These are phyloP conservation scores for Holacanthus passer DNA, from an alignment of 2,113 vertebrate species.

Conservation along the genomic window DNA sequence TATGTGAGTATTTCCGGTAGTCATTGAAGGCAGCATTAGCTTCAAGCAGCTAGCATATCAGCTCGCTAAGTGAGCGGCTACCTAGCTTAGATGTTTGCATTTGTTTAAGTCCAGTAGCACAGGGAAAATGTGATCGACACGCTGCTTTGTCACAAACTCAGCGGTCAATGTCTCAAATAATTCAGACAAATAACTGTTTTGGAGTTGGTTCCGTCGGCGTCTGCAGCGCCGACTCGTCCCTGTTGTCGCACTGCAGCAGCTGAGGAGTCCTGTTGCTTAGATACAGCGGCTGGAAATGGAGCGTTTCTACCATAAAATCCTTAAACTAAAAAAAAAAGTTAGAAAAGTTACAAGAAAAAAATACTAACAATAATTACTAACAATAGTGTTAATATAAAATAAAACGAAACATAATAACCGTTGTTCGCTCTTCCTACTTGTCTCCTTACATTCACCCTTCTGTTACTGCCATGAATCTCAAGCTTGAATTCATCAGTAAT, in stretches of 20 bases:
- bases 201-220: background rate
- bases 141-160: background rate
- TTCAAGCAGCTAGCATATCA: background rate
- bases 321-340: background rate
- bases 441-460: no score
- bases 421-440: no score
- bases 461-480: no score
- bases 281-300: slow-evolving; percentile 43
- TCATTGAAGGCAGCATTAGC: slow-evolving; percentile 35
- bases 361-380: background rate
- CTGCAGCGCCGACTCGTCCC: slow-evolving; percentile 29
- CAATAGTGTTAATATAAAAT: background rate
- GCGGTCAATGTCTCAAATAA: accelerated
- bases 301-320: background rate
- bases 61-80: background rate
- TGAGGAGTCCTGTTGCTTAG: slow-evolving; percentile 76
- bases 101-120: no score
- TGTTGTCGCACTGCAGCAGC: slow-evolving; percentile 81
- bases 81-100: background rate
- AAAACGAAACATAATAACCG: background rate
- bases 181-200: background rate
- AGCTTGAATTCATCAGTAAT: no score
- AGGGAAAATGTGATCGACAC: accelerated
- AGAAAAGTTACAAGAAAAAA: background rate
- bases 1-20: background rate